phyloP scores from a whole-genome alignment of 1,140 invertebrate genomes.

The Matsumurasca onukii region DNA sequence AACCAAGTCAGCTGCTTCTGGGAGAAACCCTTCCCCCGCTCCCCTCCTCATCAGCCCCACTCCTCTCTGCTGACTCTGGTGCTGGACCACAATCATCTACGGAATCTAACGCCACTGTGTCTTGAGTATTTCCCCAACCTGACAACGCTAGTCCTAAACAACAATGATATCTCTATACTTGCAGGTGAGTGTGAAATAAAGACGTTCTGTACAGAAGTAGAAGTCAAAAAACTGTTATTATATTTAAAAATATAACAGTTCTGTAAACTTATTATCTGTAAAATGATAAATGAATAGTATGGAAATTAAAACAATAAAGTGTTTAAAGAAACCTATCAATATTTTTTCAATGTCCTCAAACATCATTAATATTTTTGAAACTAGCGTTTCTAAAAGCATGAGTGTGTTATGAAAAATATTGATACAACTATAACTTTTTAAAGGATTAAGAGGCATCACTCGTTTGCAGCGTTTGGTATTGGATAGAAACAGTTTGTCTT shows the following conservation, averaged over 20 bases:
- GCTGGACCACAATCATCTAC: not conserved
- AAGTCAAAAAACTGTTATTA: too few relatives aligned
- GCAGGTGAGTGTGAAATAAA: too few relatives aligned
- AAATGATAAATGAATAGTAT: not conserved
- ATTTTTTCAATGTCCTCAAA: not conserved
- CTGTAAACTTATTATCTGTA: too few relatives aligned
- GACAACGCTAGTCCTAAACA: not conserved
- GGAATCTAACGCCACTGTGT: not conserved
- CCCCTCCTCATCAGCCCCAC: not conserved
- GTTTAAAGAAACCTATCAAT: not conserved
- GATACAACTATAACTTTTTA: not conserved
- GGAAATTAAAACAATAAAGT: slow-evolving; percentile 2
- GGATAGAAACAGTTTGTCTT: not conserved
- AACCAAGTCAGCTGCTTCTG: not conserved
- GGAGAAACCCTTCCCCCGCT: not conserved
- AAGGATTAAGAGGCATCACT: not conserved
- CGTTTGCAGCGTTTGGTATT: not conserved
- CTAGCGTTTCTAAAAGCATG: not conserved
- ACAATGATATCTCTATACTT: not conserved
- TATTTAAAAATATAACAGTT: too few relatives aligned
- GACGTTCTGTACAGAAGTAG: not conserved
- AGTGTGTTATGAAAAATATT: not conserved
- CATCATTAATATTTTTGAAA: not conserved
- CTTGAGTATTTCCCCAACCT: not conserved
- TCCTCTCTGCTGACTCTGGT: not conserved